A percentile compares a stretch with the other conserved stretches of the same genome.
phyloP scores from a whole-genome alignment of 2,113 vertebrate genomes.

The Corythornis vintsioides region DNA sequence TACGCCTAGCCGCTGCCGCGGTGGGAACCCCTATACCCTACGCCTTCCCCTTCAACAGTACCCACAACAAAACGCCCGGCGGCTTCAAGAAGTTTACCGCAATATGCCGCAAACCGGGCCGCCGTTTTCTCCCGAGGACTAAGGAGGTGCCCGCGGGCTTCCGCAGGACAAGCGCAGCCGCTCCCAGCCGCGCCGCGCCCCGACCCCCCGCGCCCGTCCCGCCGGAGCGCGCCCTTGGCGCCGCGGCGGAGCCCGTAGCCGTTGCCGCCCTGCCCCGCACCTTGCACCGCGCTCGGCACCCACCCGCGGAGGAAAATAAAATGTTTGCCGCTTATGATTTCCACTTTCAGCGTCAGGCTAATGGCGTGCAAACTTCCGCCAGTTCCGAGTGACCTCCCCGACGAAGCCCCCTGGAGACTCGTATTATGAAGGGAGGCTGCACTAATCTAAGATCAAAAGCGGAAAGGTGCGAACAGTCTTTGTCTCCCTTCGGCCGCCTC shows the following conservation, averaged over 20 bases:
- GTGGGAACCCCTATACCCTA: not conserved
- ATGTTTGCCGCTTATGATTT: constrained; percentile 62
- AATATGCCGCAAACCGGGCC: not conserved
- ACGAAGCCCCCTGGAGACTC: constrained; percentile 80
- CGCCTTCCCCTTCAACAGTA: not conserved
- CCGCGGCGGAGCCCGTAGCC: not conserved
- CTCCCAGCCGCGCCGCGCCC: not conserved
- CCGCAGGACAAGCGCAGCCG: not conserved
- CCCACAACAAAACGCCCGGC: not conserved
- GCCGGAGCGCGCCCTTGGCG: not conserved
- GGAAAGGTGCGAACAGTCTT: constrained; percentile 85
- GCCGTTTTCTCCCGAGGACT: not conserved
- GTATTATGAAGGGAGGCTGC: constrained; percentile 77
- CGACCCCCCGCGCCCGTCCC: not conserved
- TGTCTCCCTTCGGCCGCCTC: constrained; percentile 78
- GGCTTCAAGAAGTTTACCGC: not conserved
- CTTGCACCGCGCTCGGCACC: constrained; percentile 7
- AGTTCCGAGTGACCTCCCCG: constrained; percentile 80
- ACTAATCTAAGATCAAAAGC: constrained; percentile 82
- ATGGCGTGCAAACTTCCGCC: constrained; percentile 80
- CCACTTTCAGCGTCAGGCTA: constrained; percentile 67
- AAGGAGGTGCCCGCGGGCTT: not conserved
- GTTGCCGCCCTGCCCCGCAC: not conserved
- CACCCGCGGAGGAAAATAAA: constrained; percentile 6
- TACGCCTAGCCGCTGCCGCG: not conserved